phyloP scores from a whole-genome alignment of 2,797 vertebrate genomes.

The Ctenopoma multispine region DNA sequence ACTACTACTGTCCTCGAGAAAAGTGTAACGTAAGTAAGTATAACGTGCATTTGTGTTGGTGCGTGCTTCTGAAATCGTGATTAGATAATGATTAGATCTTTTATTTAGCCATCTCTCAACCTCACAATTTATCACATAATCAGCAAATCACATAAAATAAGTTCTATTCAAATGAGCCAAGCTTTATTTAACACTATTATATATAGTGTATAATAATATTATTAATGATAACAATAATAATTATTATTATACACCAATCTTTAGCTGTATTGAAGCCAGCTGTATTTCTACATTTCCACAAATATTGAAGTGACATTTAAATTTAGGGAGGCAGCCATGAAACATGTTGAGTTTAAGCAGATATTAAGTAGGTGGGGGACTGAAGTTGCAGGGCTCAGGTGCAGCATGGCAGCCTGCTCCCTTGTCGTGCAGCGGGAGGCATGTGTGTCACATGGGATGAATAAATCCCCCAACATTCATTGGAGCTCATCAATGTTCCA shows the following conservation, averaged over 20 bases:
- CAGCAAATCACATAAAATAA: no score
- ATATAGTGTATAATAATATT: no score
- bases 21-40: not conserved
- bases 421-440: constrained; percentile 35
- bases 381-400: constrained; percentile 65
- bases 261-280: not conserved
- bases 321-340: constrained; percentile 21
- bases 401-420: constrained; percentile 41
- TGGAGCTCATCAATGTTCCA: constrained; percentile 67
- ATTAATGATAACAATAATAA: no score
- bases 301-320: constrained; percentile 1
- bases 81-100: not conserved
- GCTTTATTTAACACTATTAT: no score
- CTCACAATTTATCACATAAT: no score
- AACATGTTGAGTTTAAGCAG: constrained; percentile 39
- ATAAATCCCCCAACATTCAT: constrained; percentile 73
- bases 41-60: not conserved
- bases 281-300: constrained; percentile 20
- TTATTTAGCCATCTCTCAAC: no score
- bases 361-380: constrained; percentile 49
- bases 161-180: no score
- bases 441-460: constrained; percentile 58
- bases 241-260: not conserved
- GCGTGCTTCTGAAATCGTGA: not conserved
- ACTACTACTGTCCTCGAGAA: not conserved